phyloP scores from a whole-genome alignment of 2,113 vertebrate species.

The Brachyistius frenatus region DNA sequence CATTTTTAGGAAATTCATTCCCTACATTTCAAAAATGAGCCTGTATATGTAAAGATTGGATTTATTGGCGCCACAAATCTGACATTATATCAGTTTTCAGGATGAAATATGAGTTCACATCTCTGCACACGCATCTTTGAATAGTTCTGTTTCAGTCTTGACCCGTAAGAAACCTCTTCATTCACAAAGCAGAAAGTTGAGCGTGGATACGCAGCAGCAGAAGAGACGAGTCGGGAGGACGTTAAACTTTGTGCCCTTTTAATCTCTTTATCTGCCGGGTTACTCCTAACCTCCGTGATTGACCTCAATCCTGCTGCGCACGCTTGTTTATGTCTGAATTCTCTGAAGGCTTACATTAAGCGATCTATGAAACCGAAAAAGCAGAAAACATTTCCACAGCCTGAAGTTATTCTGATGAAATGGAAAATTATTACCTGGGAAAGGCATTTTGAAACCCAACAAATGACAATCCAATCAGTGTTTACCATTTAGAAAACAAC shows the following conservation, averaged over 20 bases:
- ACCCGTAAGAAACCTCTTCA: not conserved
- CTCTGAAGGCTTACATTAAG: constrained; percentile 56
- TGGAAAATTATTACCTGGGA: not conserved
- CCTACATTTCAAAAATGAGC: no score
- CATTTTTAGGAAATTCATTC: not conserved
- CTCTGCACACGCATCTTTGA: not conserved
- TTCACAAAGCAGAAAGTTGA: constrained; percentile 5
- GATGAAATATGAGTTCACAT: no score
- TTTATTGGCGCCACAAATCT: not conserved
- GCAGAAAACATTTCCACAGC: not conserved
- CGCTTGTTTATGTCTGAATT: constrained; percentile 56
- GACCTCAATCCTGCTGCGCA: constrained; percentile 73
- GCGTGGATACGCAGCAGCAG: constrained; percentile 7
- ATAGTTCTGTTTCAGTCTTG: not conserved
- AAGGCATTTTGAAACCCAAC: not conserved
- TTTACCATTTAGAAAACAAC: not conserved
- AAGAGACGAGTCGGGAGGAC: constrained; percentile 25
- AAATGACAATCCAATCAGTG: not conserved
- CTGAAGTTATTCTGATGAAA: not conserved
- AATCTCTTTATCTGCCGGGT: constrained; percentile 72
- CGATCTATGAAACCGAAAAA: not conserved
- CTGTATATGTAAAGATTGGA: not conserved
- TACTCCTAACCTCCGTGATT: constrained; percentile 45
- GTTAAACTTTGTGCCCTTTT: constrained; percentile 29
- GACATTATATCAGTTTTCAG: no score